These are phyloP conservation scores for Acanthis flammea DNA, from an alignment of 2,797 vertebrate genomes.

Conservation along the genomic window DNA sequence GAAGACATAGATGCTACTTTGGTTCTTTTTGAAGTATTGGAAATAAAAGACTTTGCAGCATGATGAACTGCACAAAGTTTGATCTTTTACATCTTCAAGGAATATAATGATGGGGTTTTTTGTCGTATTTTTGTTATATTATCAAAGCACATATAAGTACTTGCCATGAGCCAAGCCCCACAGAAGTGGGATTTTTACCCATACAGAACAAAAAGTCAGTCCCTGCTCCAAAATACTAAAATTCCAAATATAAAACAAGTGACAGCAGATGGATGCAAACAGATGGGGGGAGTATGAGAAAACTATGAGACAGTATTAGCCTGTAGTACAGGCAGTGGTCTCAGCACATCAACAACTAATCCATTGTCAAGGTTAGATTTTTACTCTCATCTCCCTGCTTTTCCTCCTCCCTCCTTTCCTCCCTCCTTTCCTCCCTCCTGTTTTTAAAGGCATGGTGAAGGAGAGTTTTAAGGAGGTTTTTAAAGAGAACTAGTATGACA, in stretches of 20 bases:
- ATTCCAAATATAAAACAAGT: constrained; percentile 61
- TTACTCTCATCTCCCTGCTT: background rate
- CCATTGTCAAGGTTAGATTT: constrained; percentile 36
- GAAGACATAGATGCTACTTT: background rate
- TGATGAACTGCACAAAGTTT: background rate
- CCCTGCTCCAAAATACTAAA: constrained; percentile 55
- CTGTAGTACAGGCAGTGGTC: constrained; percentile 56
- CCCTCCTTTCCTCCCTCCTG: background rate
- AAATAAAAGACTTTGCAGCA: background rate
- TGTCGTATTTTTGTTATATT: background rate
- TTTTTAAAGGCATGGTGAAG: background rate
- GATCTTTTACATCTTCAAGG: background rate
- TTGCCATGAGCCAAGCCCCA: background rate
- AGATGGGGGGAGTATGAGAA: constrained; percentile 64
- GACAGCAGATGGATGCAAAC: constrained; percentile 67
- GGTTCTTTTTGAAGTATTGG: background rate
- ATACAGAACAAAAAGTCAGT: constrained; percentile 38
- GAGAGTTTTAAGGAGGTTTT: background rate
- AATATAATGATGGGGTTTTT: background rate
- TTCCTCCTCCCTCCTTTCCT: background rate
- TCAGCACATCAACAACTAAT: constrained; percentile 47
- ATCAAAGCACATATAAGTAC: background rate
- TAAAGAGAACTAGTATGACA: background rate
- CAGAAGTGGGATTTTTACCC: constrained; percentile 34
- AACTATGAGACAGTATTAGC: constrained; percentile 62